Base-by-base conservation (phyloP, 2,113 vertebrate genomes). In the Crotalus viridis region DNA sequence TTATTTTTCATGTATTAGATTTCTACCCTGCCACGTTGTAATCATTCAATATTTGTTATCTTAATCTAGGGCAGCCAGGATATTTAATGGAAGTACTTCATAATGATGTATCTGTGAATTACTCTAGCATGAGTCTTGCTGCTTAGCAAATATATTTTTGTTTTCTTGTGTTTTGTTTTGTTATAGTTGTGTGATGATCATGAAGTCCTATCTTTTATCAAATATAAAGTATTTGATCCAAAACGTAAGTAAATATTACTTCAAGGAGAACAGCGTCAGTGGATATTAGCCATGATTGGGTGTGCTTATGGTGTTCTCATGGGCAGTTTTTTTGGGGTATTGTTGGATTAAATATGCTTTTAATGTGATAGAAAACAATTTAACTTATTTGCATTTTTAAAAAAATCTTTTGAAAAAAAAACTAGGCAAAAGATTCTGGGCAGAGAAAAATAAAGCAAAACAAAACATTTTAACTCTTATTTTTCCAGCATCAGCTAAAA, bases 211-310 rank as follows among this genome's bases (percentile, higher is more conserved):
- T 98, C 98, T 91, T 99, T 99, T 96, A 98, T 98, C 97, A 99
- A 99, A 97, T 99, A 98, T 96, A 99, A 99, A 98, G 98, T 99
- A 95, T 99, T 99, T 96, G 99, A 99, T 96, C 98, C 98, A 94
- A 99, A 99, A 98, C 98, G 99, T 99, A 97, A 99, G 99, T 98
- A 93, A 92, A 93, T 48, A 3, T 94, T 85, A 81, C 69, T 81
- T 81, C 33, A 81, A 81, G 33, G 33, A 81, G 69, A 81, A 81
- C n/a, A 21, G 6, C 39, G 5, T 81, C 17, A 39, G 69, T 74
- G 6, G 13, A 39, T 81, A 81, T 81, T 81, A 81, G 6, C 33
- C 15, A 74, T 74, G 69, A 74, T 81, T 39, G 69, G 15, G 33
- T 39, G 15, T 81, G 6, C 2, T 81, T 81, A 39, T 39, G 69